Evolutionary conservation across 2,797 vertebrate species (phyloP).

Genomic region (Knipowitschia caucasica): DNA sequence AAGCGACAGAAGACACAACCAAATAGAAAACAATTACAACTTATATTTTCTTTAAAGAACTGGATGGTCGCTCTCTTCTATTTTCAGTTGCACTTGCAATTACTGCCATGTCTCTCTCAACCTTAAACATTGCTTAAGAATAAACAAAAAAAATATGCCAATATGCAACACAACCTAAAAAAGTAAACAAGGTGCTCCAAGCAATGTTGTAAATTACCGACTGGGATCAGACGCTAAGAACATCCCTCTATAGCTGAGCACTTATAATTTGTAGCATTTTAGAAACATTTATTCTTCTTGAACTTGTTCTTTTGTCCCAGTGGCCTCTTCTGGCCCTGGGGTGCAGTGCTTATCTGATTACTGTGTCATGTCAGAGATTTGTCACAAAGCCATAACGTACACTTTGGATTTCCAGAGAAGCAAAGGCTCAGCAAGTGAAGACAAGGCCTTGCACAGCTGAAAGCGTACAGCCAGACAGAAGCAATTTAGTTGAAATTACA

Average conservation of each 20-base stretch:
- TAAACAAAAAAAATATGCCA: constrained; percentile 86
- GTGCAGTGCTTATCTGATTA: constrained; percentile 68
- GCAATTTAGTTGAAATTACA: constrained; percentile 21
- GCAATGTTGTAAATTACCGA: constrained; percentile 83
- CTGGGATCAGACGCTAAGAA: constrained; percentile 67
- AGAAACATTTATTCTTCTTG: constrained; percentile 74
- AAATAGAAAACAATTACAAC: constrained; percentile 34
- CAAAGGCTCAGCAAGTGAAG: constrained; percentile 52
- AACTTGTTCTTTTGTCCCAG: constrained; percentile 73
- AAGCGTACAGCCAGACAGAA: constrained; percentile 28
- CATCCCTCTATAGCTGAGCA: constrained; percentile 58
- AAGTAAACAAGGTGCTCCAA: constrained; percentile 80
- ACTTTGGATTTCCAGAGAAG: constrained; percentile 45
- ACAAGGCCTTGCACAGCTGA: constrained; percentile 39
- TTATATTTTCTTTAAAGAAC: constrained; percentile 64
- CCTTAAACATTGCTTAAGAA: constrained; percentile 87
- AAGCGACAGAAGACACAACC: constrained; percentile 7
- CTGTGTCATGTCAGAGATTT: constrained; percentile 77
- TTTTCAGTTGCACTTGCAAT: constrained; percentile 78
- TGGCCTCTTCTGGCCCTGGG: constrained; percentile 71
- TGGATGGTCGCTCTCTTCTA: constrained; percentile 69
- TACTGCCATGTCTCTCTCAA: constrained; percentile 80
- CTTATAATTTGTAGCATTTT: constrained; percentile 81
- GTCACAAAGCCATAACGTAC: constrained; percentile 69
- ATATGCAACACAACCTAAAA: constrained; percentile 76